Percentiles rank a stretch among this genome's conserved stretches.
Conservation (phyloP, 1,140 invertebrate genomes). For the Cydia pomonella region DNA sequence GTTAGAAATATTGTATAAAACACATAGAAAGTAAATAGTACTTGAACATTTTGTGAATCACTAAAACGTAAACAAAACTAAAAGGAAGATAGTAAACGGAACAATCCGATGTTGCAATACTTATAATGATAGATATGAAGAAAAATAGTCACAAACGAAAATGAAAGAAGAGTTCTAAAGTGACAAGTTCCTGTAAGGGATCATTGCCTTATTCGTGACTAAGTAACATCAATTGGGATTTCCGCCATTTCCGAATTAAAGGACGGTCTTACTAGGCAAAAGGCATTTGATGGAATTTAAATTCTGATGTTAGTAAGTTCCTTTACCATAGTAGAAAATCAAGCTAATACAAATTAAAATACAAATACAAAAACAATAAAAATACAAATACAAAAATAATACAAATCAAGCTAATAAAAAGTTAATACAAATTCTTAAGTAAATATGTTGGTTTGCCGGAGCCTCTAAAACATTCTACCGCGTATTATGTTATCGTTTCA, state of each 20-base stretch:
- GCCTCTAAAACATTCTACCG: too few relatives aligned
- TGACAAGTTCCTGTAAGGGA: slow-evolving; percentile 61
- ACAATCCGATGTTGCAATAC: not conserved
- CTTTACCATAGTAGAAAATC: too few relatives aligned
- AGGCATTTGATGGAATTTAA: not conserved
- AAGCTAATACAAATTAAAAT: too few relatives aligned
- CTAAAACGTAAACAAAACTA: not conserved
- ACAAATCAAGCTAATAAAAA: too few relatives aligned
- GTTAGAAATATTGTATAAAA: not conserved
- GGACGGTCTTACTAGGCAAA: not conserved
- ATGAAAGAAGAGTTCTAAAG: slow-evolving; percentile 56
- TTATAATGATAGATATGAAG: not conserved
- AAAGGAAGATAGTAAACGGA: not conserved
- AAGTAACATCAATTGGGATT: slow-evolving; percentile 70
- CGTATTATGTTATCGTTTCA: too few relatives aligned
- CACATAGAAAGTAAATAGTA: not conserved
- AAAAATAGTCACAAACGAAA: slow-evolving; percentile 7
- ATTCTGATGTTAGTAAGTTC: not conserved
- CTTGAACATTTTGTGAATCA: not conserved
- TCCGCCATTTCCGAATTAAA: slow-evolving; percentile 58
- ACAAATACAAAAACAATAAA: too few relatives aligned
- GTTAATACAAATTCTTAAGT: too few relatives aligned
- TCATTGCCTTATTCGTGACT: slow-evolving; percentile 66
- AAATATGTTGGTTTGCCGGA: too few relatives aligned
- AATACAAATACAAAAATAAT: too few relatives aligned